phyloP scores from a whole-genome alignment of 2,888 invertebrate species.

The Tanytarsus gracilentus region DNA sequence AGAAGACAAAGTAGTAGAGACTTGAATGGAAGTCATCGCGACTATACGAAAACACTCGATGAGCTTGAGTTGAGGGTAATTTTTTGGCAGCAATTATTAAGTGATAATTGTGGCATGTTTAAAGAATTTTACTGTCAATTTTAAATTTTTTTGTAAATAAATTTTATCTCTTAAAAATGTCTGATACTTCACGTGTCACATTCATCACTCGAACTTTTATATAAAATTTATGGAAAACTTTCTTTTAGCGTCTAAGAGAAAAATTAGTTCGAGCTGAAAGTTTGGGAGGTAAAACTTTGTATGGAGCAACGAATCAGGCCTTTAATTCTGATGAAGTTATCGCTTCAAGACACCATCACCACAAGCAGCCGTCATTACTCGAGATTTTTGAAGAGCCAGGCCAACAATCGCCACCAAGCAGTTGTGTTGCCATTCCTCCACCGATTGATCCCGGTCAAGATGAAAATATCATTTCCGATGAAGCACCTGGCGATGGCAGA shows the following conservation, averaged over 20 bases:
- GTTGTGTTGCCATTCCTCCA: slow-evolving; percentile 42
- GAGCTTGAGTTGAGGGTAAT: slow-evolving; percentile 79
- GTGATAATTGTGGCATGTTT: too few species aligned
- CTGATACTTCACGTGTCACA: too few species aligned
- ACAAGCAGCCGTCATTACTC: slow-evolving; percentile 32
- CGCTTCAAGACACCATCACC: slow-evolving; percentile 34
- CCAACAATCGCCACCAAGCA: slow-evolving; percentile 44
- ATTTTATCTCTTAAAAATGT: background rate
- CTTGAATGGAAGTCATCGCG: slow-evolving; percentile 25
- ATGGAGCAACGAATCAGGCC: slow-evolving; percentile 80
- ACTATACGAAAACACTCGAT: slow-evolving; percentile 64
- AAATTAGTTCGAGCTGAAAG: slow-evolving; percentile 54
- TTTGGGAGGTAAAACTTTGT: slow-evolving; percentile 47
- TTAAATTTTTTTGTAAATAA: background rate
- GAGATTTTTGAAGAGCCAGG: slow-evolving; percentile 44
- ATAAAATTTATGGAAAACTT: background rate
- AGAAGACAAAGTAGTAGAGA: slow-evolving; percentile 75
- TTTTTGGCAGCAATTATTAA: slow-evolving; percentile 50
- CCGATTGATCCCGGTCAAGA: slow-evolving; percentile 49
- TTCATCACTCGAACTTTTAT: background rate
- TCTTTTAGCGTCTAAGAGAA: slow-evolving; percentile 44
- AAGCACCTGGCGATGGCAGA: slow-evolving; percentile 61
- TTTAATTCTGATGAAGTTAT: slow-evolving; percentile 47
- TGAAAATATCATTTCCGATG: slow-evolving; percentile 36
- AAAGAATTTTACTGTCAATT: background rate